Conservation (phyloP, 35 echinoderm and acorn worm genomes). For the Ophioderma brevispina region DNA sequence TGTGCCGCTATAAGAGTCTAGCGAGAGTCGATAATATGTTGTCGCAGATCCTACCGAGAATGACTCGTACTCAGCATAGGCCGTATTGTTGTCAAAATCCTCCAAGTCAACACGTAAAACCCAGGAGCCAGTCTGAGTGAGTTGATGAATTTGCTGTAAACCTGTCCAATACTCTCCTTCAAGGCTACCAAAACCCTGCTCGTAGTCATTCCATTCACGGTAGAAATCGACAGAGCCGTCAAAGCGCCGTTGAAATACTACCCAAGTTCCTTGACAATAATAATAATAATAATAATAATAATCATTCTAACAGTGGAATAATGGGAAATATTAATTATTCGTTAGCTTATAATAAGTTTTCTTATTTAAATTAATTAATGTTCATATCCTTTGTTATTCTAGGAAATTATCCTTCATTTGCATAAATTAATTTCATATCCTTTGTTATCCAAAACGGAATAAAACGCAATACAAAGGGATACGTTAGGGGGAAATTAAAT, state of each 20-base stretch:
- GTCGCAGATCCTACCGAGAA: not conserved
- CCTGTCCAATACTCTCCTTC: slow-evolving; percentile 52
- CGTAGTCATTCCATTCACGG: slow-evolving; percentile 34
- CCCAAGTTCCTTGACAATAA: too few relatives aligned
- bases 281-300: too few relatives aligned
- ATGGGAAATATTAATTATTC: too few relatives aligned
- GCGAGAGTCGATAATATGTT: not conserved
- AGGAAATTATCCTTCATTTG: too few relatives aligned
- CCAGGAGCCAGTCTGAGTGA: slow-evolving; percentile 5
- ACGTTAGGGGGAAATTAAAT: too few relatives aligned
- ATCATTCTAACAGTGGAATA: too few relatives aligned
- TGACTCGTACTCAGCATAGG: not conserved
- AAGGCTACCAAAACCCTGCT: slow-evolving; percentile 38
- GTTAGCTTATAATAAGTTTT: too few relatives aligned
- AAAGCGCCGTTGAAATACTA: slow-evolving; percentile 29
- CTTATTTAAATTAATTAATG: too few relatives aligned
- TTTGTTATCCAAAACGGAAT: too few relatives aligned
- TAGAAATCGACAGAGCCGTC: slow-evolving; percentile 59
- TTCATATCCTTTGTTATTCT: too few relatives aligned
- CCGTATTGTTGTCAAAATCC: slow-evolving; percentile 5
- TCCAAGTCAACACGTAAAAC: slow-evolving; percentile 33
- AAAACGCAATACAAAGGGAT: too few relatives aligned
- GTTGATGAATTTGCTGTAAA: not conserved
- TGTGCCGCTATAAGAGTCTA: not conserved
- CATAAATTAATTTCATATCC: too few relatives aligned